Evolutionary conservation across 2,888 invertebrate species (phyloP).

Genomic region (Arrhopalites spinosus): DNA sequence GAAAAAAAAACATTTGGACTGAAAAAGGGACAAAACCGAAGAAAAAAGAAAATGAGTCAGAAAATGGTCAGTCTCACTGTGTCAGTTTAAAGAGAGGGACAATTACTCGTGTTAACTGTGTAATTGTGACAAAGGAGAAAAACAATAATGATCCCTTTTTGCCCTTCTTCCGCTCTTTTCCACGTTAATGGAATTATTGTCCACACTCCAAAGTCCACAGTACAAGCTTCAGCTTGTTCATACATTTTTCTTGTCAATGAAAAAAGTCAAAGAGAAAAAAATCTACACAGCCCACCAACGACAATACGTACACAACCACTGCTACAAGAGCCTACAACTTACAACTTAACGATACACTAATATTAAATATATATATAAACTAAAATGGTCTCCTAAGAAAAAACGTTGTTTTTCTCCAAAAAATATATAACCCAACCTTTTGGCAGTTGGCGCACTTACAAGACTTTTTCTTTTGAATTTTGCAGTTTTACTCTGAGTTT

Average conservation of each 20-base stretch:
- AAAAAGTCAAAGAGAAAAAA: too few species aligned
- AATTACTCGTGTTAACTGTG: conserved; percentile 4
- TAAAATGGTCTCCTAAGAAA: not conserved
- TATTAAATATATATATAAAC: too few species aligned
- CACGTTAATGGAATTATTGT: not conserved
- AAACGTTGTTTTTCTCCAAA: not conserved
- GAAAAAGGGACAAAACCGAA: too few species aligned
- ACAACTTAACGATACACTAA: too few species aligned
- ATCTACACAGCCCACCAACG: too few species aligned
- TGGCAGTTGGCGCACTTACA: conserved; percentile 35
- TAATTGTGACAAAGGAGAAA: conserved; percentile 18
- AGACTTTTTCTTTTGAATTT: conserved; percentile 5
- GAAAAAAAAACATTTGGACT: too few species aligned
- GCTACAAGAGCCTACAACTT: too few species aligned
- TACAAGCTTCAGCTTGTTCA: too few species aligned
- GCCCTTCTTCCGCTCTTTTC: not conserved
- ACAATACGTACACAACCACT: too few species aligned
- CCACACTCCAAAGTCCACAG: not conserved
- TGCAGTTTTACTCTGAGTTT: not conserved
- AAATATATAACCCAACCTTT: not conserved
- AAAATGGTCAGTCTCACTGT: too few species aligned
- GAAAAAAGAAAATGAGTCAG: too few species aligned
- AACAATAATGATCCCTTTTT: conserved; percentile 9
- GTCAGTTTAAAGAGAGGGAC: not conserved
- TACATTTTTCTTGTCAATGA: not conserved